phyloP scores from a whole-genome alignment of 2,888 invertebrate species.

The Sceliomorpha sp. region DNA sequence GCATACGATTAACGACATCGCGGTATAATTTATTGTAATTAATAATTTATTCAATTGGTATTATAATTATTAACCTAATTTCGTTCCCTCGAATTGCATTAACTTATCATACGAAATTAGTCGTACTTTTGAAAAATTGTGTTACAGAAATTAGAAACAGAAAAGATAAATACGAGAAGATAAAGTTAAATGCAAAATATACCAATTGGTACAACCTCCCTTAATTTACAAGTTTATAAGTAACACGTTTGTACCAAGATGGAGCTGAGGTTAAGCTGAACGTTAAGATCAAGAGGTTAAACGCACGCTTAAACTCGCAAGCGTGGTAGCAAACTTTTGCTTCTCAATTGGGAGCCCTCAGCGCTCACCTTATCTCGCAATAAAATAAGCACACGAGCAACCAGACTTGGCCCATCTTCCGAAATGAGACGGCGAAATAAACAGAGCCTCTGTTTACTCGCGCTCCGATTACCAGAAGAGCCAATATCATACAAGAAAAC shows the following conservation, averaged over 20 bases:
- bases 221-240: constrained; percentile 44
- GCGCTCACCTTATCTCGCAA: constrained; percentile 50
- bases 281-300: constrained; percentile 50
- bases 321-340: constrained; percentile 52
- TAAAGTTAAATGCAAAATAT: no score
- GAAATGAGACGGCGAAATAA: constrained; percentile 56
- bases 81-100: no score
- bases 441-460: constrained; percentile 50
- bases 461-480: constrained; percentile 47
- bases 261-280: constrained; percentile 42
- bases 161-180: no score
- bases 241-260: constrained; percentile 34
- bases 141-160: no score
- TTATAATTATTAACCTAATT: no score
- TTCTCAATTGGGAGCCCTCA: constrained; percentile 33
- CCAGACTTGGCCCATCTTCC: constrained; percentile 48
- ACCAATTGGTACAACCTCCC: no score
- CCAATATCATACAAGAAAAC: constrained; percentile 37
- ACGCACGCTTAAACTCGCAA: constrained; percentile 47
- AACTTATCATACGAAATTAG: no score
- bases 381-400: constrained; percentile 53
- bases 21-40: no score
- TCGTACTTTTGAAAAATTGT: no score
- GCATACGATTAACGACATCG: no score
- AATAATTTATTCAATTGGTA: no score